Conservation (phyloP, 2,113 vertebrate genomes). For the Lichenostomus cassidix region DNA sequence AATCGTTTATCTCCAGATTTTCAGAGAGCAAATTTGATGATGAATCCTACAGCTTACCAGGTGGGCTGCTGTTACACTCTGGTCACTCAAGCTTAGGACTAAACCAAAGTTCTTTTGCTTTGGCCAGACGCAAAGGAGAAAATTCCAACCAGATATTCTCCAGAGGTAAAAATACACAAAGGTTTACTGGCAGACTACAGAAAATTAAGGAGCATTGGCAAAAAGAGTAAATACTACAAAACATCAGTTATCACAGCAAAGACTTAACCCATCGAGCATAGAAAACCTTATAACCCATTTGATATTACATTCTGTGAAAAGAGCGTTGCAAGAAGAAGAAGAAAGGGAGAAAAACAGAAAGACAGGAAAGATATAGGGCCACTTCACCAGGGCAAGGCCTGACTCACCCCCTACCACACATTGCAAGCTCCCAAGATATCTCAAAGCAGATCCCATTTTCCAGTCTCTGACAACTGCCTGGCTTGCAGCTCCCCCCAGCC, state of each 20-base stretch:
- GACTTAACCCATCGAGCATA: neutral
- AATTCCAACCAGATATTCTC: neutral
- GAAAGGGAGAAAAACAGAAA: neutral
- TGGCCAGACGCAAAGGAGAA: neutral
- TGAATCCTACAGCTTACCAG: neutral
- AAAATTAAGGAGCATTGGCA: neutral
- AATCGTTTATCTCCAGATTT: neutral
- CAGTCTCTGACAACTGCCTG: neutral
- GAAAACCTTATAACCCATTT: neutral
- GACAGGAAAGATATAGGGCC: neutral
- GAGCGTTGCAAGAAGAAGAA: neutral
- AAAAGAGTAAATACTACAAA: neutral
- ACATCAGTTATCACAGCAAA: neutral
- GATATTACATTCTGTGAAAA: neutral
- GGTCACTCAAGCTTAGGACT: neutral
- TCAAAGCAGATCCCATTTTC: accelerated
- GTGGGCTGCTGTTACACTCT: neutral
- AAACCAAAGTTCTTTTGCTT: neutral
- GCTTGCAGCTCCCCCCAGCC: neutral
- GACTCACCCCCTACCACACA: neutral
- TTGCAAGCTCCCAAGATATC: no score
- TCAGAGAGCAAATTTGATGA: neutral
- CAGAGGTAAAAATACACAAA: neutral
- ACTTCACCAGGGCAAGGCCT: neutral
- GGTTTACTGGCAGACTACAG: neutral